Conservation (phyloP, 2,797 vertebrate species). For the Rhynchonycteris naso region DNA sequence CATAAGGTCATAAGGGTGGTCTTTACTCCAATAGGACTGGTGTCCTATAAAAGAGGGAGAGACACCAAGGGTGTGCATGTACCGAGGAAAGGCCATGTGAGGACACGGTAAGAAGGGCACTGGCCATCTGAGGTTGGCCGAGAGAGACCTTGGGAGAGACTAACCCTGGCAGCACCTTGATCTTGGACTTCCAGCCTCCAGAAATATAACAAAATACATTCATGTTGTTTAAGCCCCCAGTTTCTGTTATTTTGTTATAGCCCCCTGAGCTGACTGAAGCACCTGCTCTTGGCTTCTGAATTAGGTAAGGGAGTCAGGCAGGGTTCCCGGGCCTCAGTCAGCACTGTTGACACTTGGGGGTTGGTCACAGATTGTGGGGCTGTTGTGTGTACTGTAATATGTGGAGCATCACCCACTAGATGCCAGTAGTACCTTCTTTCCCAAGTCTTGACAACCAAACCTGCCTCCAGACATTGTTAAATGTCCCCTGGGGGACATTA, state of each 20-base stretch:
- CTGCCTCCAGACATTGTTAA: neutral
- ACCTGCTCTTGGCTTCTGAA: neutral
- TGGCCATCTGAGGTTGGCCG: neutral
- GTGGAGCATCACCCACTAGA: too few relatives aligned
- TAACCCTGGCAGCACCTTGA: neutral
- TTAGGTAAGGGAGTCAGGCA: neutral
- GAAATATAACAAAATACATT: neutral
- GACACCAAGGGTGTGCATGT: neutral
- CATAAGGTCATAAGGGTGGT: neutral
- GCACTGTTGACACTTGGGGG: neutral
- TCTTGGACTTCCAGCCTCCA: neutral
- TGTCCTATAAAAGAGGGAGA: neutral
- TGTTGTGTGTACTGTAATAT: accelerated
- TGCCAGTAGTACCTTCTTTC: too few relatives aligned
- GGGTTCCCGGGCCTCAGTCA: neutral
- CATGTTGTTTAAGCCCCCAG: neutral
- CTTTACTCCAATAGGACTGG: neutral
- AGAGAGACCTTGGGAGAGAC: neutral
- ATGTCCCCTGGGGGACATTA: neutral
- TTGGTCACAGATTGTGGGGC: neutral
- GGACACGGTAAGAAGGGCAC: neutral
- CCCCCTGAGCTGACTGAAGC: neutral
- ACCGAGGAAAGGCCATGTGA: neutral
- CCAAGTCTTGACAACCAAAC: neutral
- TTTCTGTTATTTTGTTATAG: neutral